Conservation (phyloP, 2,797 vertebrate species). For the Loriculus beryllinus region DNA sequence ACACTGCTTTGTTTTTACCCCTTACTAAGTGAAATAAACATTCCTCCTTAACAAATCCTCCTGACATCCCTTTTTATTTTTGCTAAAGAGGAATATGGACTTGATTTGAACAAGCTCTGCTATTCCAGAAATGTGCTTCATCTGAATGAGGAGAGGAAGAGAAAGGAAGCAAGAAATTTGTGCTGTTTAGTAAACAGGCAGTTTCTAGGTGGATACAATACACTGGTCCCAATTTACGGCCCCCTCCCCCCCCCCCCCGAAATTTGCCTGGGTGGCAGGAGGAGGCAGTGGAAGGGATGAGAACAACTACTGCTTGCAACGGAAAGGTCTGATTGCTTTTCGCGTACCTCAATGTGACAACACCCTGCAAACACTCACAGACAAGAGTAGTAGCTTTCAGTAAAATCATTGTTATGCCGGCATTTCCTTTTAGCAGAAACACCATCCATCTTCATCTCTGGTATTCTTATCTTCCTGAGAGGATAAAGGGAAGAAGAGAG, state of each 20-base stretch:
- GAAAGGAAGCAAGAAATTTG: neutral
- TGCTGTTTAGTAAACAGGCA: slow-evolving; percentile 19
- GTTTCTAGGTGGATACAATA: slow-evolving; percentile 45
- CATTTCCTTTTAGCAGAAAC: neutral
- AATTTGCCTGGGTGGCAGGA: slow-evolving; percentile 1
- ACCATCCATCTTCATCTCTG: neutral
- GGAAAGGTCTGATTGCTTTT: neutral
- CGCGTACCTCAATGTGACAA: neutral
- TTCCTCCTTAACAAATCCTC: neutral
- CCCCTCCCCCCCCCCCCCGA: neutral
- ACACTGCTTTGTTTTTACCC: neutral
- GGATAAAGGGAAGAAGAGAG: neutral
- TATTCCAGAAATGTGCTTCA: slow-evolving; percentile 24
- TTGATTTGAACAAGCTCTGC: neutral
- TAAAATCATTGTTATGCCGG: neutral
- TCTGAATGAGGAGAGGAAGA: neutral
- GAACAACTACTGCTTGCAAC: neutral
- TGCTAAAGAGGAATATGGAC: neutral
- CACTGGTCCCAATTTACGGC: neutral
- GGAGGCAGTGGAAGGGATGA: neutral
- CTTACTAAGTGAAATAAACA: neutral
- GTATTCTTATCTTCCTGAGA: neutral
- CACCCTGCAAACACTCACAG: neutral
- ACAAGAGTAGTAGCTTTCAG: neutral
- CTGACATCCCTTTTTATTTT: neutral